Base-by-base conservation (phyloP, 2,888 invertebrate genomes). In the Melieria omissa region DNA sequence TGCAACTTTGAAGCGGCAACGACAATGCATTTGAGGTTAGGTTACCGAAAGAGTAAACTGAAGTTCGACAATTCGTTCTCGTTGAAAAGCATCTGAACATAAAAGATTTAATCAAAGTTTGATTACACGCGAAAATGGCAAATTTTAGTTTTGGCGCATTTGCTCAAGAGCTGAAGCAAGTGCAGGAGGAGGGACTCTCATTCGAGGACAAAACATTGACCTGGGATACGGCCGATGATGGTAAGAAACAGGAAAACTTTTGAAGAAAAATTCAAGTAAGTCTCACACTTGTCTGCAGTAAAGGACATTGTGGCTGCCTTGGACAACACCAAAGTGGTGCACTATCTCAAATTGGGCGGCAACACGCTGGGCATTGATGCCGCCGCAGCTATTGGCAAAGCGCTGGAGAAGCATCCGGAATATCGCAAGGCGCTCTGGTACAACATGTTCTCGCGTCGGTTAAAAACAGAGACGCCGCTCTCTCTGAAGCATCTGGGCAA, bases 401-500 rank as follows among this genome's bases (percentile, higher is more conserved):
- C 94, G 0, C 86, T 98, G 58, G 91, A 93, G 78, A 89, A 88
- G 16, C 94, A 95, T 79, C 93, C 93, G 0, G 93, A 95, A 83
- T 90, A 95, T 75, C 89, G 92, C 75, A 90, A 93, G 82, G 97
- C 97, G 0, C 86, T 95, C 69, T 98, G 98, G 95, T 97, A 96
- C 73, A 98, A 99, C 83, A 92, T 99, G 90, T 99, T 99, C 85
- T 99, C 99, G 0, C 95, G 98, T 0, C 89, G 99, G 64, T 91
- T 96, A 88, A 99, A 98, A 86, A 91, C 93, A 0, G 99, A 99
- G 88, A 99, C 99, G 82, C 99, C 99, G 0, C 90, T 91, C 55
- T 97, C 98, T 7, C 86, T 99, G 85, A 89, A 91, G 83, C 89
- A 89, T 72, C 89, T 98, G 0, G 95, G 97, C 0, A 90, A 89